Evolutionary conservation across 35 echinoderm and acorn worm species (phyloP), one percentile per base, ranked within the genome.

Genomic region (Apostichopus parvimensis): DNA sequence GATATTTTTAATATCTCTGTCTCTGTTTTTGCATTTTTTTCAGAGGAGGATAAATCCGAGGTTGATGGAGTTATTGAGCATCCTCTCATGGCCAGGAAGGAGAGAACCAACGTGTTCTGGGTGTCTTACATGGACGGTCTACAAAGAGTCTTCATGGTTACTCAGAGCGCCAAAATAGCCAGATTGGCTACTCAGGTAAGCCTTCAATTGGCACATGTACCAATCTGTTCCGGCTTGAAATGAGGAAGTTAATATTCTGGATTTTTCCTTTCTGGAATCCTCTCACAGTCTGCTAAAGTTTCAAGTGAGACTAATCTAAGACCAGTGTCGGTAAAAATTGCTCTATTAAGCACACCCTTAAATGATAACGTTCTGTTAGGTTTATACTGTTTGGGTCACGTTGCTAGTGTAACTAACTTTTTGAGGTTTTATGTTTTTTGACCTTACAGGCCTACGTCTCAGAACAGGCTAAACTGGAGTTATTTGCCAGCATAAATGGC

Each of bases 91-190:
- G 86, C 91, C 86, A 92, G 85, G 87, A 98, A 95, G 66, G 94
- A 98, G 79, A 94, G 91, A 53, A 95, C 96, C 5, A 94, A 87
- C 18, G 92, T 98, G 21, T 98, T 91, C 91, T 98, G 97, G 97
- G 97, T 95, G 22, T 98, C 94, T 53, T 98, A 95, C 87, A 94
- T 96, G 92, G 97, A 98, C 88, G 97, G 97, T 5, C 55, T 98
- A 78, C 97, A 98, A 81, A 85, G 97, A 56, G 97, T 96, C 6
- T 93, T 98, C 15, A 84, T 98, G 77, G 91, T 95, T 17, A 98
- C 96, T 73, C 96, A 98, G 92, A 95, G 92, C 80, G 77, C 92
- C 9, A 94, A 92, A 26, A 94, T 95, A 80, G 93, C 94, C 18
- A 93, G 92, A 58, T 66, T 20, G 71, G 97, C 97, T 76, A 94